phyloP scores from a whole-genome alignment of 2,888 invertebrate species.

The Timema podura region DNA sequence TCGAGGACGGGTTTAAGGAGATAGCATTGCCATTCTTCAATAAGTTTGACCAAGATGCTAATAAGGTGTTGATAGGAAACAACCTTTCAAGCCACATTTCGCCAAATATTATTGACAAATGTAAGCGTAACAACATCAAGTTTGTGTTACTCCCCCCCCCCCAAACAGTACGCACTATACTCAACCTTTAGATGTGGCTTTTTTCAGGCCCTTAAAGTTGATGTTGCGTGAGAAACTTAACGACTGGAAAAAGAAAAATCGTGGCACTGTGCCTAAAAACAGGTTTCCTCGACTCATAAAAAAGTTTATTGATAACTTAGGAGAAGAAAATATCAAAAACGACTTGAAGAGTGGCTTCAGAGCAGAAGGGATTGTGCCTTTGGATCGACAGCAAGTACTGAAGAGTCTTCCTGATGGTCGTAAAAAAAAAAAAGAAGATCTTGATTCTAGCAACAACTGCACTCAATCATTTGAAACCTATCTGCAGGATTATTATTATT shows the following conservation, averaged over 20 bases:
- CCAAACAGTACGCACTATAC: not conserved
- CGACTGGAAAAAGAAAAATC: not conserved
- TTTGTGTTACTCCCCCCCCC: conserved; percentile 1
- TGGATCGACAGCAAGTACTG: not conserved
- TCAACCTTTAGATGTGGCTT: too few species aligned
- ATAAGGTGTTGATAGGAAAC: not conserved
- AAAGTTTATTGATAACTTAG: not conserved
- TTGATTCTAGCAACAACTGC: not conserved
- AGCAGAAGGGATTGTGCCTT: not conserved
- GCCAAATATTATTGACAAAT: not conserved
- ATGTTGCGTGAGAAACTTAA: not conserved
- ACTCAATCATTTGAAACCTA: conserved; percentile 1
- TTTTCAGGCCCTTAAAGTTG: not conserved
- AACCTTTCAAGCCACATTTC: conserved; percentile 12
- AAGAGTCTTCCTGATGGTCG: not conserved
- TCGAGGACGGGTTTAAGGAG: not conserved
- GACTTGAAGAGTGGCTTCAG: conserved; percentile 6
- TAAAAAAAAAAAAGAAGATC: not conserved
- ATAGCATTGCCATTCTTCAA: not conserved
- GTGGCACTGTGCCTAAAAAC: conserved; percentile 4
- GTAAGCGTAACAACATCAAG: not conserved
- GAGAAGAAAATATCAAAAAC: not conserved
- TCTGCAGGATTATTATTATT: not conserved
- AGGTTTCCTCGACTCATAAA: not conserved
- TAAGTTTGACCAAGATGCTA: not conserved